Conservation (phyloP, 23 tunicate genomes). For the Halocynthia aurantium region DNA sequence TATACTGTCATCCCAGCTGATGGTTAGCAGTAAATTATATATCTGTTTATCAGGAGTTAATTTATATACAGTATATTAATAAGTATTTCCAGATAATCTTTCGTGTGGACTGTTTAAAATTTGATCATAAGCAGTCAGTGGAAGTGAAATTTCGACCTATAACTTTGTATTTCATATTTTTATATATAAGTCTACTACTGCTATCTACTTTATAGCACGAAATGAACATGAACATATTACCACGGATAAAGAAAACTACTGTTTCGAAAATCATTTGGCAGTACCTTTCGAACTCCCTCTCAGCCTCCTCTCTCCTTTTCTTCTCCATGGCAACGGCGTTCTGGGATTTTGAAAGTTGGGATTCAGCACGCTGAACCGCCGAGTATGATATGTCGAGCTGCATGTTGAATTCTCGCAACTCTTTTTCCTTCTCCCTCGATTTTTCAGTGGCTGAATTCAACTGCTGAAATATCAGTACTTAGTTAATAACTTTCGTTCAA, state of each 20-base stretch:
- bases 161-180: too few relatives aligned
- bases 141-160: too few relatives aligned
- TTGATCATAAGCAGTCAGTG: too few relatives aligned
- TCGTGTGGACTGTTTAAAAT: too few relatives aligned
- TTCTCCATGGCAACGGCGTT: conserved; percentile 31
- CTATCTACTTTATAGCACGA: too few relatives aligned
- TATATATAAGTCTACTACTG: too few relatives aligned
- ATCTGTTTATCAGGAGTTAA: too few relatives aligned
- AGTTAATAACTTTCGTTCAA: too few relatives aligned
- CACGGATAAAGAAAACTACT: background rate
- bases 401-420: conserved; percentile 54
- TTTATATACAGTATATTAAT: too few relatives aligned
- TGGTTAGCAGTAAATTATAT: too few relatives aligned
- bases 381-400: conserved; percentile 41
- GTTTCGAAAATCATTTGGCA: background rate
- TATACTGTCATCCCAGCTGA: too few relatives aligned
- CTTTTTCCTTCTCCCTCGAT: conserved; percentile 40
- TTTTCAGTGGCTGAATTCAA: conserved; percentile 28
- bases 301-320: conserved; percentile 41
- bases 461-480: conserved; percentile 8
- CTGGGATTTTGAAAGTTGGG: conserved; percentile 33
- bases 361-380: conserved; percentile 50
- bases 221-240: background rate
- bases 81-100: too few relatives aligned
- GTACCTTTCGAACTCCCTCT: conserved; percentile 41